These are phyloP conservation scores for Sebastes iracundus DNA, from an alignment of 2,797 vertebrate genomes.

Conservation along the genomic window DNA sequence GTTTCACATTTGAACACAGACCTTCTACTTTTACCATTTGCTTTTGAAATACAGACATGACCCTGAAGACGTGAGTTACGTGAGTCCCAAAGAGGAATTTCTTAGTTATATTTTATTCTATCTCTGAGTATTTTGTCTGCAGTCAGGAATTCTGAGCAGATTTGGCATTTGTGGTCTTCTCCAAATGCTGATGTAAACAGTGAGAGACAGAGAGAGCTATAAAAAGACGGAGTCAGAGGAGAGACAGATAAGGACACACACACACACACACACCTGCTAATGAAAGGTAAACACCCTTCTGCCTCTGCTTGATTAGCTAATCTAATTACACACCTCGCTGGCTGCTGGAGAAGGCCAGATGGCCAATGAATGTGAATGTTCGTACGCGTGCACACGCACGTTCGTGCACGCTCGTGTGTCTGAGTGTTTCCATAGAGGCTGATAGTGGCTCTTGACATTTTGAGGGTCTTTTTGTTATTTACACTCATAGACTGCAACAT, in stretches of 20 bases:
- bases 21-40: not conserved
- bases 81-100: not conserved
- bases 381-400: not conserved
- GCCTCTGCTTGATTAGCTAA: constrained; percentile 77
- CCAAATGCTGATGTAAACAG: constrained; percentile 11
- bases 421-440: constrained; percentile 74
- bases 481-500: constrained; percentile 32
- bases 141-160: constrained; percentile 12
- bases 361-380: constrained; percentile 54
- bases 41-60: not conserved
- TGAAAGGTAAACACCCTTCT: constrained; percentile 82
- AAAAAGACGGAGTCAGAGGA: constrained; percentile 15
- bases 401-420: not conserved
- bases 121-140: not conserved
- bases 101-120: not conserved
- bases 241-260: constrained; percentile 31
- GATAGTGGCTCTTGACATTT: constrained; percentile 72
- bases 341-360: constrained; percentile 73
- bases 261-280: constrained; percentile 63
- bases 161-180: constrained; percentile 20
- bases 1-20: not conserved
- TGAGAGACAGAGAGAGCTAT: constrained; percentile 5
- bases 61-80: not conserved
- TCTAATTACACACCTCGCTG: constrained; percentile 73
- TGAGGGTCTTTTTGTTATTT: constrained; percentile 67